A percentile compares a stretch with the other conserved stretches of the same genome.
Conservation (phyloP, 2,888 invertebrate genomes). For the Macroteleia sp. region DNA sequence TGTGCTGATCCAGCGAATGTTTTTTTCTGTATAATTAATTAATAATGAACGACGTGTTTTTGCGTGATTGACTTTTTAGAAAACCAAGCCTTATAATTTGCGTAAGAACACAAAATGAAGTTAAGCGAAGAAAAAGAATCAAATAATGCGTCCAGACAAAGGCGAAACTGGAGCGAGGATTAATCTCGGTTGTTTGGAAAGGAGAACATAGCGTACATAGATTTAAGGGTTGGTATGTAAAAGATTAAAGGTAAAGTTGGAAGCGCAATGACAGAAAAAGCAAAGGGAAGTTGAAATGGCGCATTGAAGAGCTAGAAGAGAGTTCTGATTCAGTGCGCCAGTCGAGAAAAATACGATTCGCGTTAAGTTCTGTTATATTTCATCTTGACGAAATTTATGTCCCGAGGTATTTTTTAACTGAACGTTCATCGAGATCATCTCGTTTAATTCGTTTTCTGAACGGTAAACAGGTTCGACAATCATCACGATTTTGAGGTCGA, state of each 20-base stretch:
- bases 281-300: constrained; percentile 42
- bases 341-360: constrained; percentile 36
- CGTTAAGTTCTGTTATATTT: constrained; percentile 28
- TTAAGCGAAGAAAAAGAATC: constrained; percentile 28
- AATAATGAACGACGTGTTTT: too few species aligned
- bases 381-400: constrained; percentile 12
- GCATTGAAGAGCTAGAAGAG: constrained; percentile 45
- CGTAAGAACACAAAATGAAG: constrained; percentile 14
- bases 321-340: constrained; percentile 38
- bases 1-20: too few species aligned
- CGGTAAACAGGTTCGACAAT: constrained; percentile 22
- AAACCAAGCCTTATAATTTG: background rate
- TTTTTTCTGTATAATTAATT: too few species aligned
- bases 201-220: constrained; percentile 22
- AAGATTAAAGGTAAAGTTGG: constrained; percentile 53
- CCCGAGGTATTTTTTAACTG: background rate
- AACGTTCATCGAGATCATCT: background rate
- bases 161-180: constrained; percentile 28
- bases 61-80: too few species aligned
- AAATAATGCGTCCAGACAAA: constrained; percentile 30
- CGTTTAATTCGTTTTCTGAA: constrained; percentile 5
- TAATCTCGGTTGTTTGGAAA: constrained; percentile 40
- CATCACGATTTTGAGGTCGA: background rate
- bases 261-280: constrained; percentile 41
- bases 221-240: constrained; percentile 46